Base-by-base conservation (phyloP, 1,140 invertebrate genomes). In the Nasonia giraulti region DNA sequence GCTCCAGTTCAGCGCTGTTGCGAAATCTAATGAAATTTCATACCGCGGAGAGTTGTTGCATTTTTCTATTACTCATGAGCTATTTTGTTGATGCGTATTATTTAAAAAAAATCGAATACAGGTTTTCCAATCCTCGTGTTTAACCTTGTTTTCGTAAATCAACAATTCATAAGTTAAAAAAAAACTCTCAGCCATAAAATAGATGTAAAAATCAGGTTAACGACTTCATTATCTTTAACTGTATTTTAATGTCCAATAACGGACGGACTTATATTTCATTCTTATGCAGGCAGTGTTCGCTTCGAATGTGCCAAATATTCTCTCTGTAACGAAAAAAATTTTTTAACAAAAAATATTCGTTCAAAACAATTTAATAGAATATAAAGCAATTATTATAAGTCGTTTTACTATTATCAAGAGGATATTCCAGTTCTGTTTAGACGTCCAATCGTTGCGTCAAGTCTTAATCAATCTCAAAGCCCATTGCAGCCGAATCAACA, bases 131-230 rank as follows among this genome's bases (percentile, higher is more conserved):
- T 31, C 75, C 75, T 83, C 44, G 55, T 8, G 4, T 80, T 84
- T 74, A 73, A 44, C 76, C 83, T 85, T 81, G 77, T 80, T 81
- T 85, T 80, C 47, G 66, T 74, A 68, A 80, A 80, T 85, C 78
- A 81, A 75, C 71, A 85, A 85, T 76, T 81, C 77, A 37, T 47
- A 76, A 84, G 74, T 80, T 40, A 37, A 73, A 73, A 62, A 31
- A 27, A 80, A 75, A n/a, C 37, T 75, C 12, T 62, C 1, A 17
- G 68, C 40, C 37, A 68, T 75, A 75, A 80, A 75, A 76, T 73
- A 76, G 44, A n/a, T 69, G 73, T 11, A 77, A 69, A 69, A 85
- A 81, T 62, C 75, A 69, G 78, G 71, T 81, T 85, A 85, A 81
- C 74, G 40, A 62, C 76, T 62, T 17, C 31, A 55, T 80, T 79